Evolutionary conservation across 2,888 invertebrate species (phyloP), one percentile per base, ranked within the genome.

Genomic region (Julus scanicus): DNA sequence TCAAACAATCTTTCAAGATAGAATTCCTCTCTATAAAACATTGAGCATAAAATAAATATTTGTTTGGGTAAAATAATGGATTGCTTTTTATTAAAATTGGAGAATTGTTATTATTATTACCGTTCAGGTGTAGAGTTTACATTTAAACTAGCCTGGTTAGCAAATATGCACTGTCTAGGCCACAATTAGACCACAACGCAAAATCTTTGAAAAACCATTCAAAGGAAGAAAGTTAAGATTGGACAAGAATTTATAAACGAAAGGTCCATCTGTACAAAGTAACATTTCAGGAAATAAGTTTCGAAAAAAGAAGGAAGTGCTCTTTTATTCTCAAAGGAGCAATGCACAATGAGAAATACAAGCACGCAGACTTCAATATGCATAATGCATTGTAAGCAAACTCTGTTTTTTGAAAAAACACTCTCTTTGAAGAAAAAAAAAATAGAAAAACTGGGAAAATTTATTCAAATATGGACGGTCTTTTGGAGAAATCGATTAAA

Each of bases 311-410:
- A 8, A 20, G 63, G 63, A 63, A 63, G 71, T 71, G 71, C 71
- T 71, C 71, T 71, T 29, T 20, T 71, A 71, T 71, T 29, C 71
- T 71, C 29, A 8, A 29, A 71, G 71, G 29, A 71, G 71, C 17
- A 71, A 71, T 71, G 20, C 29, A 71, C 71, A 71, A 63, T 63
- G 63, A 63, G 63, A 63, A 63, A 63, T 63, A n/a, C 63, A n/a
- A n/a, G 63, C 17, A 63, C n/a, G 63, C 17, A n/a, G 63, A 15
- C 63, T 63, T 71, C 8, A 9, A 71, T 63, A 71, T 71, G 71
- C 71, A 71, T 29, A n/a, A 71, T 71, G 8, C 71, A 71, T n/a
- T n/a, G 8, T 53, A 71, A 29, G 71, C 71, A 71, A 71, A 71
- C 71, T 20, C 71, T 8, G 11, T 8, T 20, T 71, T 71, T 71